phyloP scores from a whole-genome alignment of 2,888 invertebrate genomes.

The Pseudococcus longispinus region DNA sequence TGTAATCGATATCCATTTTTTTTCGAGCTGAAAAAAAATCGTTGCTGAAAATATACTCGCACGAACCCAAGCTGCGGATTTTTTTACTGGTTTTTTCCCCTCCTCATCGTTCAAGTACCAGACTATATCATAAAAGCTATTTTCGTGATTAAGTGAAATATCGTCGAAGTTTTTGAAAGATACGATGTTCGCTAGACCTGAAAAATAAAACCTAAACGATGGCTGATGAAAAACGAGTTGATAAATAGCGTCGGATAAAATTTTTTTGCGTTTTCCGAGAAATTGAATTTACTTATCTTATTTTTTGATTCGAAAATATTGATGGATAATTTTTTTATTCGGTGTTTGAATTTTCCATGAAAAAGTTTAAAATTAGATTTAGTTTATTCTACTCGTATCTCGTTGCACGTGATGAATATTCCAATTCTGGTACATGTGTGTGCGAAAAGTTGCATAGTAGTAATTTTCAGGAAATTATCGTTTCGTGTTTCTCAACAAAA shows the following conservation, averaged over 20 bases:
- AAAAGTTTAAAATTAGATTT: neutral
- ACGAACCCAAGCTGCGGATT: neutral
- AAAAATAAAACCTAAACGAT: conserved; percentile 3
- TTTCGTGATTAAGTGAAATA: conserved; percentile 8
- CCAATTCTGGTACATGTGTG: neutral
- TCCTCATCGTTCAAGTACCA: neutral
- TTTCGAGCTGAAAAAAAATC: neutral
- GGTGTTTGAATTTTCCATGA: neutral
- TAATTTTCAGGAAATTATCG: neutral
- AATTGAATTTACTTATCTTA: neutral
- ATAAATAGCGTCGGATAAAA: neutral
- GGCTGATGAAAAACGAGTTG: neutral
- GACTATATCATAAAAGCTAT: neutral
- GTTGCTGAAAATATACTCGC: conserved; percentile 5
- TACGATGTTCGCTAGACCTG: neutral
- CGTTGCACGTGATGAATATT: neutral
- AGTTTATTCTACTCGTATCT: neutral
- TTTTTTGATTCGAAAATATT: neutral
- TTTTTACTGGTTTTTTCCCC: neutral
- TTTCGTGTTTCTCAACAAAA: neutral
- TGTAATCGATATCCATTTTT: neutral
- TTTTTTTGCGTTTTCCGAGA: neutral
- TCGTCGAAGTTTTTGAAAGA: neutral
- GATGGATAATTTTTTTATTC: neutral
- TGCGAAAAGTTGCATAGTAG: neutral